Conservation (phyloP, 2,113 vertebrate species). For the Otocyon megalotis region DNA sequence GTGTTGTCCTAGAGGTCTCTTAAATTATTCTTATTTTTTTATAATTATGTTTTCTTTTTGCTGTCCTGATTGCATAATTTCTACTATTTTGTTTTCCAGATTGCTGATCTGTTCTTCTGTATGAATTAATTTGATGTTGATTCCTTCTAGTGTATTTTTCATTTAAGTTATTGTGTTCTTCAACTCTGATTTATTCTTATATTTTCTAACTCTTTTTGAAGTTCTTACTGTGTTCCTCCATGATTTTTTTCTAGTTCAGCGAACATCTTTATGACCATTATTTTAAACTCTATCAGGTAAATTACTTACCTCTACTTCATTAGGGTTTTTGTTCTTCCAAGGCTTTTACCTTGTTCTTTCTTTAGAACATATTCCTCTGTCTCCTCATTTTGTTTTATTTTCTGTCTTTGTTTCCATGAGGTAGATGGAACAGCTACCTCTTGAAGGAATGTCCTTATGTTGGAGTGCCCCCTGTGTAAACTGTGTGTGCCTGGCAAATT, state of each 20-base stretch:
- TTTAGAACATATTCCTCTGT: background rate
- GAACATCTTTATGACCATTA: background rate
- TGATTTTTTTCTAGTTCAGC: background rate
- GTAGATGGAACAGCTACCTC: background rate
- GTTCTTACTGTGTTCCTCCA: background rate
- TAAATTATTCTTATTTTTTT: background rate
- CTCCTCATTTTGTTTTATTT: background rate
- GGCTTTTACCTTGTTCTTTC: background rate
- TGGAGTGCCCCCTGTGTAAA: background rate
- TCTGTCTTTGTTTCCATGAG: background rate
- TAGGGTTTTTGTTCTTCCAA: background rate
- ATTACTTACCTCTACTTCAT: background rate
- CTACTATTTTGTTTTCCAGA: background rate
- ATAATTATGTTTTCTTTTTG: background rate
- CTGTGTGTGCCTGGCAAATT: background rate
- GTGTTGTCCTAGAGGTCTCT: background rate
- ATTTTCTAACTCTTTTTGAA: background rate
- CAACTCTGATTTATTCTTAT: background rate
- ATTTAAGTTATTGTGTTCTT: background rate
- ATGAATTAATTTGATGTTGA: background rate
- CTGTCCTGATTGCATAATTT: background rate
- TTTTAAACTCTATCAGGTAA: background rate
- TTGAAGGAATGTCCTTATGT: background rate
- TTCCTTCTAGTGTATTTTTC: background rate
- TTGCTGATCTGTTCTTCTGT: background rate